Percentiles rank a stretch among this genome's conserved stretches.
Conservation (phyloP, 2,113 vertebrate species). For the Aphyosemion australe region DNA sequence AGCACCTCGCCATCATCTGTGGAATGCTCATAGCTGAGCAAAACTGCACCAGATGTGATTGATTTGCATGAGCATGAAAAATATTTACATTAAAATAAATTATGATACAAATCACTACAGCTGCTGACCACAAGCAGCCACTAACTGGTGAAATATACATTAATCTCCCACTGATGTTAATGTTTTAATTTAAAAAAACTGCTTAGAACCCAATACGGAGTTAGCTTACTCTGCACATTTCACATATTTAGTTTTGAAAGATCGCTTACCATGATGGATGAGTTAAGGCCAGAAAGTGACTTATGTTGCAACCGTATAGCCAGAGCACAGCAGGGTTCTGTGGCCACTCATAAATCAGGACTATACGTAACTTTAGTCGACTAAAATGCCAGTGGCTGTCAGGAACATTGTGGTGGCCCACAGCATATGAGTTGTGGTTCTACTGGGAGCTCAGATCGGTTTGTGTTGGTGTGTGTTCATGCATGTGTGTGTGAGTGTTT, state of each 20-base stretch:
- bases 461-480: neutral
- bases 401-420: constrained; percentile 34
- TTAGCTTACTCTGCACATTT: constrained; percentile 10
- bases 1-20: constrained; percentile 32
- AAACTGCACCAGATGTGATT: constrained; percentile 5
- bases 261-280: constrained; percentile 46
- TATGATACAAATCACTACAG: neutral
- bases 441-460: constrained; percentile 29
- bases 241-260: constrained; percentile 21
- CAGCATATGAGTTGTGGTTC: constrained; percentile 26
- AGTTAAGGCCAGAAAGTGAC: constrained; percentile 33
- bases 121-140: neutral
- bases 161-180: neutral
- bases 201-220: constrained; percentile 6
- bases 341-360: constrained; percentile 61
- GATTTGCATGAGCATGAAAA: neutral
- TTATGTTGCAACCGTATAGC: constrained; percentile 37
- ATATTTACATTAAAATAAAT: neutral
- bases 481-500: constrained; percentile 5
- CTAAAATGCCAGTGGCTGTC: constrained; percentile 38
- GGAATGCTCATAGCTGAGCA: constrained; percentile 40
- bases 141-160: neutral
- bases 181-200: constrained; percentile 2
- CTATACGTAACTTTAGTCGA: constrained; percentile 36
- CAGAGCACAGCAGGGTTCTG: constrained; percentile 38